A percentile compares a stretch with the other conserved stretches of the same genome.
These are phyloP conservation scores for Sphaerophoria taeniata DNA, from an alignment of 2,888 invertebrate species.

Conservation along the genomic window DNA sequence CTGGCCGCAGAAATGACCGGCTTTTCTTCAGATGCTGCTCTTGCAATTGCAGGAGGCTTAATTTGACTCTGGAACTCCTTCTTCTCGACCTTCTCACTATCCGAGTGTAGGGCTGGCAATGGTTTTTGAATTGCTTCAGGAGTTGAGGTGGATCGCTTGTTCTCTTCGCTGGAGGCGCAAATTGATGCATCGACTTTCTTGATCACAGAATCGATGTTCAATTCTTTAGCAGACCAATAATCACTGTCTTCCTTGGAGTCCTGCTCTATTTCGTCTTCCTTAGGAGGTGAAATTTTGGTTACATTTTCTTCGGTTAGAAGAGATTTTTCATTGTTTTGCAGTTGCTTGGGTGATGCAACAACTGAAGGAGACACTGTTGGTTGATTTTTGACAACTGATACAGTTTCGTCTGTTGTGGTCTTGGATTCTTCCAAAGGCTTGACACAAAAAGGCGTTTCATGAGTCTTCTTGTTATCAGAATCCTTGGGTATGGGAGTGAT, in stretches of 20 bases:
- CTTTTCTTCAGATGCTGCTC: constrained; percentile 52
- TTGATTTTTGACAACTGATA: constrained; percentile 61
- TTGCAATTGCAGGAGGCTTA: constrained; percentile 31
- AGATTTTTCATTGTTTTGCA: constrained; percentile 71
- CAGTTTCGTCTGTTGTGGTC: constrained; percentile 44
- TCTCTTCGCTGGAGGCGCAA: constrained; percentile 60
- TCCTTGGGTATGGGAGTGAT: constrained; percentile 12
- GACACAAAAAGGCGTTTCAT: constrained; percentile 32
- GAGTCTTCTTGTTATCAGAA: constrained; percentile 19
- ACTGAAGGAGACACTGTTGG: constrained; percentile 26
- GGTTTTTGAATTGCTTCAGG: constrained; percentile 10
- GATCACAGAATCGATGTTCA: constrained; percentile 92
- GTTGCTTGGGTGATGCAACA: constrained; percentile 32
- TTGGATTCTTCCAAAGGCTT: constrained; percentile 18
- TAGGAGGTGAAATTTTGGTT: constrained; percentile 79
- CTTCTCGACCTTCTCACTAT: constrained; percentile 49
- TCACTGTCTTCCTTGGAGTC: constrained; percentile 88
- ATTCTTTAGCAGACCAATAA: constrained; percentile 91
- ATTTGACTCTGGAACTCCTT: constrained; percentile 40
- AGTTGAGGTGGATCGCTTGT: constrained; percentile 12
- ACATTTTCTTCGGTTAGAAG: constrained; percentile 80
- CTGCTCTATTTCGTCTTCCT: constrained; percentile 82
- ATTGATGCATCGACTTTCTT: constrained; percentile 87
- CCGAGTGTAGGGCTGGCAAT: neutral
- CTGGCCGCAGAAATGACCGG: constrained; percentile 61